Base-by-base conservation (phyloP, 2,797 vertebrate species). In the Falco novaeseelandiae region DNA sequence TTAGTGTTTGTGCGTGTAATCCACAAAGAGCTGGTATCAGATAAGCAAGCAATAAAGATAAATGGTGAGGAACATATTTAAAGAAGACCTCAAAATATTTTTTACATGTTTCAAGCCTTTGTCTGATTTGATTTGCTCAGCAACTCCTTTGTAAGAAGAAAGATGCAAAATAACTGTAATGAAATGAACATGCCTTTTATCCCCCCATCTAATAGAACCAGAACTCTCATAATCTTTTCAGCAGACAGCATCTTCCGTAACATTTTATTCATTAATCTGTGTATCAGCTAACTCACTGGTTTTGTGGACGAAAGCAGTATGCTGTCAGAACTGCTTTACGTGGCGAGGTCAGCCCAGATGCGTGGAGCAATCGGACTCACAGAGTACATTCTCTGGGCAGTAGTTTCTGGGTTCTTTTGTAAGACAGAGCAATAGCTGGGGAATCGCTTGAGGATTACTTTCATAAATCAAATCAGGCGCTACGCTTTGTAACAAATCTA, bases 311-410 rank as follows among this genome's bases (percentile, higher is more conserved):
- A 17, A 63, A 59, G 19, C 34, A 14, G 12, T 18, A 3, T 52
- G 66, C 10, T 0, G 1, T 70, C 46, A 44, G 46, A 86, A 20
- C n/a, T 51, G 13, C 26, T 76, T 61, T 42, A 8, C 3, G 0
- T 66, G 52, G 38, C 48, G 19, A 70, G 57, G 18, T 29, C 51
- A 59, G 27, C 62, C 51, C 54, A 36, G 32, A 42, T 51, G 18
- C 13, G 7, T 44, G 36, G 57, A 74, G 26, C 52, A 11, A 1
- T 63, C 14, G 13, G 62, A 32, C 30, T 94, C 15, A 14, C 20
- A 58, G 57, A 26, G 32, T 34, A 87, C 80, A 40, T 67, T 73
- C 63, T 85, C 40, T 67, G 62, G 46, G 5, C 29, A 18, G 8
- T 14, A 34, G 15, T 73, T 93, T 70, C 30, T 86, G 32, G 49